Evolutionary conservation across 2,888 invertebrate genomes (phyloP), one percentile per base, ranked within the genome.

Genomic region (Andrena dorsata): DNA sequence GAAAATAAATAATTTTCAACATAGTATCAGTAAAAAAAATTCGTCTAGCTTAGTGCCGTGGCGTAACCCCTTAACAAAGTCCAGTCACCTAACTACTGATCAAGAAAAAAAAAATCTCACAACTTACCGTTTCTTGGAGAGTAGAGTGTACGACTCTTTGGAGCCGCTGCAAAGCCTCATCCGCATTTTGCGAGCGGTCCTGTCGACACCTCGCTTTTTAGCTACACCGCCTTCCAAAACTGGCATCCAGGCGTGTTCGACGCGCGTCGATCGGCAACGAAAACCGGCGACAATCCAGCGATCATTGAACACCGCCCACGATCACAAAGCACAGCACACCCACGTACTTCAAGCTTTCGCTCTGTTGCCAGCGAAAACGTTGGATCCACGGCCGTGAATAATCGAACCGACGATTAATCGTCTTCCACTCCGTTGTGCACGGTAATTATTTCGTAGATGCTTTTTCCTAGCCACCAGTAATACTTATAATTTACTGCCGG

Each of bases 131-230:
- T 94, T 94, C 83, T 93, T 94, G n/a, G 93, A 90, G 49, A 93
- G 92, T 58, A 94, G 91, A 63, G 93, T 92, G 83, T 94, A 94
- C 4, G 94, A 94, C 90, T 94, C 94, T 90, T 94, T 94, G 84
- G 94, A 93, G 82, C 92, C 91, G 84, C 90, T 92, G 88, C 93
- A 93, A 23, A 94, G 91, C 76, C 93, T 89, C 93, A 94, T 93
- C 76, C 94, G 91, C 93, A 94, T 92, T 82, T 91, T 92, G 82
- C 89, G 89, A 61, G 86, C 90, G 51, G 88, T 74, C 70, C 91
- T 89, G 56, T 88, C 86, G 82, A 87, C 89, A 65, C 90, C 90
- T 65, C 91, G 88, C 82, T 89, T 91, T 88, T 92, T 93, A 63
- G 91, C 91, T 79, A 93, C 88, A 69, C 92, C 92, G 74, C 93